Evolutionary conservation across 2,113 vertebrate species (phyloP), one percentile per base, ranked within the genome.

Genomic region (Scartelaos histophorus): DNA sequence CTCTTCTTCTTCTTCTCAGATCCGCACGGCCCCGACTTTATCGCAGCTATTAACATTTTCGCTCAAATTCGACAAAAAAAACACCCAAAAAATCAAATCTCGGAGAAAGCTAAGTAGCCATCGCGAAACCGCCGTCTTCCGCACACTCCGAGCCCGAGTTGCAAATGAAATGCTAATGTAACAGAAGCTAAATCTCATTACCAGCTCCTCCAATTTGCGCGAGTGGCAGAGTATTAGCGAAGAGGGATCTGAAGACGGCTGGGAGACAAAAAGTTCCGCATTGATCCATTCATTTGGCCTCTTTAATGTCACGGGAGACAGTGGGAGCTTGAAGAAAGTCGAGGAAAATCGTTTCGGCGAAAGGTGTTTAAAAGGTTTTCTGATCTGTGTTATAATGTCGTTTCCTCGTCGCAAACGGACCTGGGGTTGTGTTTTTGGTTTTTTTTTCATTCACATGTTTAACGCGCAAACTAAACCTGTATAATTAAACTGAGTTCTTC

Each of bases 1-100:
- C 64, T 46, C 64, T 34, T 61, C 68, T 13, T 67, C 72, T 49
- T 67, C n/a, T n/a, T n/a, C n/a, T n/a, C n/a, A n/a, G n/a, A 67
- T 71, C 70, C 79, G 79, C 73, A 67, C 70, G 69, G 57, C 71
- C 62, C 51, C 71, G 67, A 77, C 80, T 69, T 73, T 81, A 46
- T 60, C 49, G 53, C 66, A 61, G 47, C 16, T 70, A 64, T 85
- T 71, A 76, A 54, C 68, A 66, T 78, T 5, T 66, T 71, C 57
- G 29, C 70, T 78, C 51, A 56, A 69, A 16, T 7, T 56, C 16
- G 16, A 51, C 13, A n/a, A 54, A 13, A 71, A 69, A 21, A 66
- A 62, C 46, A 25, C 25, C 15, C 68, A 25, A 66, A 69, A n/a
- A n/a, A n/a, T n/a, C n/a, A n/a, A n/a, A n/a, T n/a, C n/a, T n/a